Conservation (phyloP, 2,113 vertebrate genomes). For the Festucalex cinctus region DNA sequence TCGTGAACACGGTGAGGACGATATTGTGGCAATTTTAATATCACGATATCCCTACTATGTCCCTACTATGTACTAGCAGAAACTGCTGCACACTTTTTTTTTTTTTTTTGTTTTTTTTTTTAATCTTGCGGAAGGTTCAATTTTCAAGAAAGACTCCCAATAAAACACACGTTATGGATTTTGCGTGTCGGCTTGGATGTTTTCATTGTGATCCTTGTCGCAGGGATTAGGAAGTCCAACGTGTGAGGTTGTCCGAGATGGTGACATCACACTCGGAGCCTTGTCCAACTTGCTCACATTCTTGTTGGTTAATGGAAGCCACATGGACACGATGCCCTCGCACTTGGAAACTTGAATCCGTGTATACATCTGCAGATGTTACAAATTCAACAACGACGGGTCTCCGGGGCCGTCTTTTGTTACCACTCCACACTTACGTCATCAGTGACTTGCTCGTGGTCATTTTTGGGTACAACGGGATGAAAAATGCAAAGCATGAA, state of each 20-base stretch:
- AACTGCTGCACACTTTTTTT: not conserved
- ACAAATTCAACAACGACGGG: not conserved
- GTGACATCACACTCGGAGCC: constrained; percentile 24
- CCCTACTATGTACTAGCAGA: not conserved
- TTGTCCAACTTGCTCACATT: constrained; percentile 15
- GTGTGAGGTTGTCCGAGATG: constrained; percentile 32
- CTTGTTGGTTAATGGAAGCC: constrained; percentile 38
- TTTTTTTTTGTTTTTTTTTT: too few species aligned
- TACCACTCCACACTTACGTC: not conserved
- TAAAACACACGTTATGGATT: too few species aligned
- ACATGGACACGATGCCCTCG: constrained; percentile 21
- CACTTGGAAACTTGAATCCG: constrained; percentile 22
- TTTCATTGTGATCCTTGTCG: too few species aligned
- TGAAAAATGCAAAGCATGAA: too few species aligned
- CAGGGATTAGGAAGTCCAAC: not conserved
- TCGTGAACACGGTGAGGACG: too few species aligned
- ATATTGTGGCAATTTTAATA: too few species aligned
- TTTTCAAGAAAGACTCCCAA: too few species aligned
- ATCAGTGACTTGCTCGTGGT: too few species aligned
- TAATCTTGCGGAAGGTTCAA: too few species aligned
- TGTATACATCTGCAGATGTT: not conserved
- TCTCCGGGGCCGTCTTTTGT: not conserved
- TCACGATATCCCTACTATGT: too few species aligned
- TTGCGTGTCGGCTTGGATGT: too few species aligned
- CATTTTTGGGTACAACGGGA: too few species aligned